Percentiles rank a stretch among this genome's conserved stretches.
Evolutionary conservation across 1,140 invertebrate species (phyloP).

Genomic region (Acromyrmex charruanus): DNA sequence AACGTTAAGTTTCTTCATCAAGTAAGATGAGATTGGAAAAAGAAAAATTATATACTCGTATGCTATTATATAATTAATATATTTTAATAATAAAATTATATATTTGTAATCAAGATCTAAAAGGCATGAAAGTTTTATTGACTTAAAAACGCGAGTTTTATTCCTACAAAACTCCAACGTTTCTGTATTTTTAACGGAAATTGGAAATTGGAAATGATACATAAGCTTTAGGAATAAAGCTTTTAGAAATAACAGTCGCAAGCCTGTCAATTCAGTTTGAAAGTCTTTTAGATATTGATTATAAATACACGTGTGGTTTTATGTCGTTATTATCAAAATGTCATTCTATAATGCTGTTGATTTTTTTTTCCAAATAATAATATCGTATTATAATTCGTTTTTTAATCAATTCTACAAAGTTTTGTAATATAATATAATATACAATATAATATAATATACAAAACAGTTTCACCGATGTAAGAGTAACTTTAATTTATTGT

Average conservation of each 20-base stretch:
- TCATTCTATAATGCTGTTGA: background rate
- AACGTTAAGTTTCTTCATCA: background rate
- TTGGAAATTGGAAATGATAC: background rate
- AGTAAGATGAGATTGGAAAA: background rate
- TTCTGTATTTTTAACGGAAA: background rate
- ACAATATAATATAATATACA: background rate
- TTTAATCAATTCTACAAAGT: background rate
- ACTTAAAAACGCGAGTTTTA: background rate
- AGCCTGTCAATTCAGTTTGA: background rate
- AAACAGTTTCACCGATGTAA: background rate
- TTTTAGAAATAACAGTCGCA: background rate
- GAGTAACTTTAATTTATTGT: too few relatives aligned
- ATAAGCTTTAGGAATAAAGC: background rate
- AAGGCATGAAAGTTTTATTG: background rate
- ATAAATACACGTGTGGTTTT: background rate
- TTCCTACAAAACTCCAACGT: background rate
- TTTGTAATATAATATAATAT: background rate
- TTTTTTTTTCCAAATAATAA: background rate
- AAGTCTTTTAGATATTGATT: background rate
- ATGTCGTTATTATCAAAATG: background rate
- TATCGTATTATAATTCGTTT: background rate
- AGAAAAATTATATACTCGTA: background rate
- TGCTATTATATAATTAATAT: background rate
- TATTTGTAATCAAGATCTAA: background rate
- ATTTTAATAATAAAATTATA: background rate